Evolutionary conservation across 2,888 invertebrate species (phyloP), one percentile per base, ranked within the genome.

Genomic region (Nephrocerus scutellatus): DNA sequence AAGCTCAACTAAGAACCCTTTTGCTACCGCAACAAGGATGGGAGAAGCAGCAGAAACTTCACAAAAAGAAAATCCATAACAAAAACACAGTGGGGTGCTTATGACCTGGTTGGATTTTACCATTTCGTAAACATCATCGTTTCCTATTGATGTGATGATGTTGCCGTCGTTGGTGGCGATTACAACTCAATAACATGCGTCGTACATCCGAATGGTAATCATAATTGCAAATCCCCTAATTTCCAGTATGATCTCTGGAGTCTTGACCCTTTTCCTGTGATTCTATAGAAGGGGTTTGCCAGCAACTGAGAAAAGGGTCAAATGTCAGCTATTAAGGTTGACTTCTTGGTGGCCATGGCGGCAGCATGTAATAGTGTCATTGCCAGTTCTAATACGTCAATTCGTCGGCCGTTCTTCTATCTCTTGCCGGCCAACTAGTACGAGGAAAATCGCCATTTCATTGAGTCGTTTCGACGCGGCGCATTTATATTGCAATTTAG

Each of bases 181-280:
- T 37, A 42, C 42, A 42, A 37, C 42, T 39, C 39, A 39, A 39
- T 39, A 23, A 20, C 15, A 32, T 16, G 24, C 15, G 25, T 15
- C n/a, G n/a, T n/a, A n/a, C n/a, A n/a, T n/a, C n/a, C n/a, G n/a
- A n/a, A n/a, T 23, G 38, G 36, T 39, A 43, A 46, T 43, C 35
- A 43, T 38, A 38, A 40, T 41, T 13, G 33, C 38, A 43, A 40
- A 40, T 41, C 31, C 30, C 24, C 26, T 41, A 20, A 25, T 32
- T 38, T 32, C 20, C 12, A 28, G 32, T 21, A 33, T 33, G 28
- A 33, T 34, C n/a, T n/a, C n/a, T n/a, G n/a, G n/a, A n/a, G n/a
- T n/a, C 33, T 39, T 28, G 33, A 33, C 33, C 22, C 29, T 29
- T 14, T 14, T 10, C n/a, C 20, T 9, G 20, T 15, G 21, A 9